phyloP scores from a whole-genome alignment of 2,113 vertebrate species.

The Gopherus evgoodei region DNA sequence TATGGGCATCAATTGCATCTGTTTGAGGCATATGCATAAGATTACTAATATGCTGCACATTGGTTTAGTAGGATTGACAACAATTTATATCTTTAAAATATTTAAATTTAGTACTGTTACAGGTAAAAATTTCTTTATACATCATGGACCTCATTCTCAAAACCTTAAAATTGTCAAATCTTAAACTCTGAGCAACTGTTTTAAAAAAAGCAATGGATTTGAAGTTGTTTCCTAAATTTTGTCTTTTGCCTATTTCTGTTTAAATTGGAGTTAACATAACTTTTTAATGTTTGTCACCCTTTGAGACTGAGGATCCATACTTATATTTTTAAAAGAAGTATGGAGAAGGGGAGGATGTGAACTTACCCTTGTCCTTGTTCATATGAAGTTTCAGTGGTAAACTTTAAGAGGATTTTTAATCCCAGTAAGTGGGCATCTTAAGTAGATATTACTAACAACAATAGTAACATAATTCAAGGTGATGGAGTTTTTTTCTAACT shows the following conservation, averaged over 20 bases:
- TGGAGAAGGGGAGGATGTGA: slow-evolving; percentile 30
- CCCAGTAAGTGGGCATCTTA: not conserved
- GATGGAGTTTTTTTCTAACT: not conserved
- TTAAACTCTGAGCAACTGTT: slow-evolving; percentile 45
- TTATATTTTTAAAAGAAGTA: slow-evolving; percentile 22
- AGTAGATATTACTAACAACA: slow-evolving; percentile 7
- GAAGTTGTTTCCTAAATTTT: slow-evolving; percentile 21
- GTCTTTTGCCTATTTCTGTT: not conserved
- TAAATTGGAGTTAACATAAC: slow-evolving; percentile 37
- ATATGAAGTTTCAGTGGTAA: not conserved
- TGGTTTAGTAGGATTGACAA: slow-evolving; percentile 74
- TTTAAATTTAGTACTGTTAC: slow-evolving; percentile 56
- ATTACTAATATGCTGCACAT: slow-evolving; percentile 82
- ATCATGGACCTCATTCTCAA: slow-evolving; percentile 76
- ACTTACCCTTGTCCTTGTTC: not conserved
- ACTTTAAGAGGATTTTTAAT: slow-evolving; percentile 25
- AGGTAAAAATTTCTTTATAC: slow-evolving; percentile 61
- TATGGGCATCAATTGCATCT: slow-evolving; percentile 89
- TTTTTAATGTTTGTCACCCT: slow-evolving; percentile 34
- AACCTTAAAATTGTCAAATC: not conserved
- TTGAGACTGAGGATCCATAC: slow-evolving; percentile 73
- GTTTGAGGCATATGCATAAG: slow-evolving; percentile 85
- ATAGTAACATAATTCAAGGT: not conserved
- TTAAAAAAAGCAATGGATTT: slow-evolving; percentile 41
- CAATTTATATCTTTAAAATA: slow-evolving; percentile 51